Evolutionary conservation across 2,888 invertebrate genomes (phyloP), one percentile per base, ranked within the genome.

Genomic region (Tiliacea aurago): DNA sequence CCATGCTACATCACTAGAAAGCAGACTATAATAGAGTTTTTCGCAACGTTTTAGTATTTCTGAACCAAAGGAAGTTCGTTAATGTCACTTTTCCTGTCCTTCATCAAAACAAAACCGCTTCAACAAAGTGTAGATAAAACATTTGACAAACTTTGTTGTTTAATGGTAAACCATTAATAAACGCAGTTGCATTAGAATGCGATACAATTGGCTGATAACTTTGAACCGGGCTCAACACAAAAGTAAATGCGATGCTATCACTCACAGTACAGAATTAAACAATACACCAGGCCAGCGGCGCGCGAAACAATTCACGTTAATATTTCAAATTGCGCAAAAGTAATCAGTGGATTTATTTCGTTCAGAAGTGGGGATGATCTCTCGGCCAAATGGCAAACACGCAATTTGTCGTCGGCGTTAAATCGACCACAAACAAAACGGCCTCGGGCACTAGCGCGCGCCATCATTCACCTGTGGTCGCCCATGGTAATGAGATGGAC

Each of bases 381-480:
- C 93, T 90, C 91, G 88, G 90, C 90, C 91, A 89, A 92, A 94
- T 91, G 91, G 94, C 95, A 95, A 96, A 96, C 96, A 95, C 93
- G 93, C 94, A 95, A 96, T 96, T 96, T 95, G 96, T 96, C 94
- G 93, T 92, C 91, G 90, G 94, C 93, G 95, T 95, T 95, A 95
- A 96, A 96, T 95, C 95, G 95, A 95, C 96, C 96, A 91, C 96
- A 95, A 96, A 96, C 96, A 96, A 96, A 96, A 95, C 94, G 94
- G 91, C 90, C 90, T 88, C 89, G 89, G 73, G 92, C 91, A 89
- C 90, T 90, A 90, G 90, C 89, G 91, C 90, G 89, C 91, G 91
- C 94, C 96, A 95, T 96, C 95, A 94, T 93, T 96, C 96, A 95
- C 94, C 95, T 96, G 96, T 93, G 96, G 95, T 96, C 93, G 91